Percentiles rank a stretch among this genome's conserved stretches.
These are phyloP conservation scores for Acarapis woodi DNA, from an alignment of 1,140 invertebrate species.

Conservation along the genomic window DNA sequence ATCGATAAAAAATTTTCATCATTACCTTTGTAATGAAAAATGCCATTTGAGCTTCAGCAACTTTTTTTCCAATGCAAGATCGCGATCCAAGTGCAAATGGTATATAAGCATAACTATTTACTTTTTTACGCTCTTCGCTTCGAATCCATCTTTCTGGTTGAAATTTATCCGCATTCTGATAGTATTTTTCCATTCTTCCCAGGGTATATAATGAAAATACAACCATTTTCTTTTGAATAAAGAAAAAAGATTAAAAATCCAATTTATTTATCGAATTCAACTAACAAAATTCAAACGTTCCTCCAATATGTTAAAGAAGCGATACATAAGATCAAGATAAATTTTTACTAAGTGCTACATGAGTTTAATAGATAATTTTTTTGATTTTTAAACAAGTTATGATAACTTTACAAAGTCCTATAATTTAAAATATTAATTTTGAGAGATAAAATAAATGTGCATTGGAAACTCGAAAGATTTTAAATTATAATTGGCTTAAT, in stretches of 20 bases:
- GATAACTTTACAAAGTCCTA: no score
- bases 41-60: conserved; percentile 40
- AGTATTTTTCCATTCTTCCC: conserved; percentile 34
- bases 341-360: no score
- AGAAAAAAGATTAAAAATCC: conserved; percentile 3
- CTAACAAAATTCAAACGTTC: no score
- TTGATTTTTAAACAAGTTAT: no score
- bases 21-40: conserved; percentile 22
- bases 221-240: conserved; percentile 30
- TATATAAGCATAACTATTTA: conserved; percentile 33
- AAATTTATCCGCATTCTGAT: conserved; percentile 33
- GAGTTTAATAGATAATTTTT: no score
- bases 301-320: no score
- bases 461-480: no score
- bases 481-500: no score
- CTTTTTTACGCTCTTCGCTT: conserved; percentile 11
- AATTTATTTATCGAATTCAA: no score
- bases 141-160: conserved; percentile 39
- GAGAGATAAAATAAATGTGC: no score
- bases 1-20: background rate
- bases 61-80: conserved; percentile 45
- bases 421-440: no score
- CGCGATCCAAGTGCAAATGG: conserved; percentile 51
- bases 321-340: no score
- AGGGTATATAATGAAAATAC: conserved; percentile 49